Base-by-base conservation (phyloP, 2,888 invertebrate genomes). In the Cancer borealis region DNA sequence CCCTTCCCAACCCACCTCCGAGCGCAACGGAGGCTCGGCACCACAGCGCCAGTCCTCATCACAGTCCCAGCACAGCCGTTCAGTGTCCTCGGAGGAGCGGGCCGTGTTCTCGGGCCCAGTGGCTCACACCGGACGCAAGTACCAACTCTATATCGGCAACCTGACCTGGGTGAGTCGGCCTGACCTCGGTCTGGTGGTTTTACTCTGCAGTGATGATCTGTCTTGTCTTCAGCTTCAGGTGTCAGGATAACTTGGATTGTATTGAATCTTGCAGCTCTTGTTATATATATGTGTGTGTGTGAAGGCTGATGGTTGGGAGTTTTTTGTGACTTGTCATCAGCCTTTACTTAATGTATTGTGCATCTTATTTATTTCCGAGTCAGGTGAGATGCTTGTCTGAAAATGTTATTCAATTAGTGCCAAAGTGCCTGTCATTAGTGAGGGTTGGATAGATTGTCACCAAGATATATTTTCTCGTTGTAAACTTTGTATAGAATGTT, bases 111-210 rank as follows among this genome's bases (percentile, higher is more conserved):
- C 94, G 21, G 93, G 95, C 45, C 95, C 96, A 17, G 94, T 93
- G 73, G 95, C 95, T 39, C 94, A 95, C 92, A 94, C 93, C 84
- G 98, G 98, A 89, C 97, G 98, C 96, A 97, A 98, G 96, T 98
- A 98, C 97, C 99, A 99, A 97, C 97, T 99, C 89, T 99, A 99
- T 97, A 98, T 99, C 96, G 99, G 99, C 96, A 99, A 99, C 97
- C 97, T 99, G 96, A 99, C 99, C 96, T 99, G 99, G 96, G 96
- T 96, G 92, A 95, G 95, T 95, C n/a, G 10, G 21, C 84, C 84
- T 39, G 84, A 39, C 39, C 14, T 95, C 14, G 39, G 26, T 46
- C 84, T 39, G 39, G 39, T 39, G 84, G 39, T 39, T 84, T 84
- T 84, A 8, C 39, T 84, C 79, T 39, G 17, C 84, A 30, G n/a